These are phyloP conservation scores for Scleropages formosus DNA, from an alignment of 2,797 vertebrate species.

Conservation along the genomic window DNA sequence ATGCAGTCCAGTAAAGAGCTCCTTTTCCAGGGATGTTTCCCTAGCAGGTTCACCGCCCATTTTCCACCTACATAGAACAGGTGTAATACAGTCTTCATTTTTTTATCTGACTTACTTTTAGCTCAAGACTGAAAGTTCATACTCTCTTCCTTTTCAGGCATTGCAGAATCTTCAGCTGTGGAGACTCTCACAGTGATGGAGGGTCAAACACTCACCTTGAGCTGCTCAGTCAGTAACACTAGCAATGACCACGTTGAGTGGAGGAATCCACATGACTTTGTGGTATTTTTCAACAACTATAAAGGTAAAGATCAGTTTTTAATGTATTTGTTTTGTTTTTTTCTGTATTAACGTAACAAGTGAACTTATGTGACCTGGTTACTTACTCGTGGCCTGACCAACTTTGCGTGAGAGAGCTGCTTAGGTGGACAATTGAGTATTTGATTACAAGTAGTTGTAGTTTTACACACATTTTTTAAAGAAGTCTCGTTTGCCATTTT, in stretches of 20 bases:
- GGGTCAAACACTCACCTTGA: slow-evolving; percentile 57
- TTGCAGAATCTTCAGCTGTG: slow-evolving; percentile 49
- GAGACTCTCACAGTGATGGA: slow-evolving; percentile 50
- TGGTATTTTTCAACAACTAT: slow-evolving; percentile 57
- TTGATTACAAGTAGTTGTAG: no score
- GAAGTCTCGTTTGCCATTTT: no score
- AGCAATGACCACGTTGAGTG: slow-evolving; percentile 51
- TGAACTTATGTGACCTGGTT: no score
- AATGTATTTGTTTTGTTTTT: neutral
- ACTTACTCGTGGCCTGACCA: no score
- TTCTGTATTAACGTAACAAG: neutral
- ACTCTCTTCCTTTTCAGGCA: slow-evolving; percentile 38
- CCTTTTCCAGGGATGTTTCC: neutral
- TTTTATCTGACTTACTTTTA: neutral
- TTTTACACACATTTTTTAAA: no score
- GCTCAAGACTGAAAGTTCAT: neutral
- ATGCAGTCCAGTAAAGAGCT: no score
- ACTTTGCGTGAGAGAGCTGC: no score
- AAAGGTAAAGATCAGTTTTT: slow-evolving; percentile 46
- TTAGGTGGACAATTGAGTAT: no score
- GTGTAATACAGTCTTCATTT: neutral
- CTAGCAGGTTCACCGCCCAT: neutral
- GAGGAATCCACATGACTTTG: slow-evolving; percentile 55
- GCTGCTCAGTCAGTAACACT: slow-evolving; percentile 44
- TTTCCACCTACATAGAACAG: neutral